Evolutionary conservation across 2,113 vertebrate species (phyloP).

Genomic region (Onychostruthus taczanowskii): DNA sequence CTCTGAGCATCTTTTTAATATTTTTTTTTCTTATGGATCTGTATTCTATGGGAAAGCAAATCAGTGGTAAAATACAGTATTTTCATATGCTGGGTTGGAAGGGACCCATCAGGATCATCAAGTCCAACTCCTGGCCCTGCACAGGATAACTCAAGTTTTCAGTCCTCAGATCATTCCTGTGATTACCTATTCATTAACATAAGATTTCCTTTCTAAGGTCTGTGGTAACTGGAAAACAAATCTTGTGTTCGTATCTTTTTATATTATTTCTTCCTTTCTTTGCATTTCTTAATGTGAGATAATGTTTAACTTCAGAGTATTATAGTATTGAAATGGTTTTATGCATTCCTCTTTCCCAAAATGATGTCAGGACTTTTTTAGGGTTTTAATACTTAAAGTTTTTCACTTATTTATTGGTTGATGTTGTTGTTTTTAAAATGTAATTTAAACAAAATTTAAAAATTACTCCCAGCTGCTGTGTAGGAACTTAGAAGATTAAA

Average conservation of each 20-base stretch:
- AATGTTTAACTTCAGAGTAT: background rate
- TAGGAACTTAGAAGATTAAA: background rate
- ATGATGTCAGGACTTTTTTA: background rate
- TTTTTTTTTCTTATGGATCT: background rate
- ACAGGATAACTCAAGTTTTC: background rate
- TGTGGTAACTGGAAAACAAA: background rate
- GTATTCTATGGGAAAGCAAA: background rate
- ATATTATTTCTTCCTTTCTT: background rate
- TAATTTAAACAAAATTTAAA: background rate
- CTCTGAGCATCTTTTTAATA: background rate
- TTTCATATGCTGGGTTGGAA: background rate
- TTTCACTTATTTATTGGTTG: background rate
- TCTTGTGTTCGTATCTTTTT: background rate
- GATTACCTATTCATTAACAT: background rate
- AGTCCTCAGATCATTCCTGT: background rate
- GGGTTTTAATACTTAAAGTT: background rate
- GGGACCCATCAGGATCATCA: accelerated
- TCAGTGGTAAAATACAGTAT: background rate
- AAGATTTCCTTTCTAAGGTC: background rate
- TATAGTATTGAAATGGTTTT: background rate
- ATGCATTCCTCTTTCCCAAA: background rate
- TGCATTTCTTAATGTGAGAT: background rate
- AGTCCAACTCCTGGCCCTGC: background rate
- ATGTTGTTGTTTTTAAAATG: background rate
- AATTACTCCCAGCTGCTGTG: background rate